These are phyloP conservation scores for Proterorhinus semilunaris DNA, from an alignment of 2,113 vertebrate genomes.

Conservation along the genomic window DNA sequence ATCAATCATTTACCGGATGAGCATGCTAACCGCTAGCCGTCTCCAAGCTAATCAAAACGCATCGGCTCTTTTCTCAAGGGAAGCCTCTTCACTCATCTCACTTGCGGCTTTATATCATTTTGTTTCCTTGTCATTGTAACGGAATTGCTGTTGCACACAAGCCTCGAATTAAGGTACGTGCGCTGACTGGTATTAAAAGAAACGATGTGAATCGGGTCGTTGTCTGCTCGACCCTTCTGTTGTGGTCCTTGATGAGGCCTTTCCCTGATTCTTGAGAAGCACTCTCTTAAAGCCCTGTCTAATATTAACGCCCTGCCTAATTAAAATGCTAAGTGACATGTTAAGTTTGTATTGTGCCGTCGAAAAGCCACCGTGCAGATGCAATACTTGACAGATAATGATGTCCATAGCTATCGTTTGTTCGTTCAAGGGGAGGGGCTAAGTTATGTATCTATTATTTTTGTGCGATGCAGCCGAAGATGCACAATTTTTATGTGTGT, in stretches of 20 bases:
- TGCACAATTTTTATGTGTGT: not conserved
- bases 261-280: slow-evolving; percentile 15
- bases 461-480: no score
- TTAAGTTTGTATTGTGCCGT: no score
- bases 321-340: not conserved
- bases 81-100: not conserved
- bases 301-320: no score
- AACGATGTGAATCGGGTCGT: slow-evolving; percentile 24
- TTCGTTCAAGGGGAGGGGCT: slow-evolving; percentile 43
- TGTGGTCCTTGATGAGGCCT: slow-evolving; percentile 44
- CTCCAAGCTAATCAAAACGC: slow-evolving; percentile 31
- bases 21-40: not conserved
- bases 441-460: not conserved
- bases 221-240: slow-evolving; percentile 26
- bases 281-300: not conserved
- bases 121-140: not conserved
- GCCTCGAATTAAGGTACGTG: slow-evolving; percentile 20
- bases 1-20: slow-evolving; percentile 11
- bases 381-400: no score
- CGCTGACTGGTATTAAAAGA: not conserved
- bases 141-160: not conserved
- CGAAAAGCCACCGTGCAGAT: no score
- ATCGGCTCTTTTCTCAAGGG: slow-evolving; percentile 11
- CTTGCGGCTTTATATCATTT: not conserved
- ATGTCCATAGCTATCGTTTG: no score